phyloP scores from a whole-genome alignment of 2,888 invertebrate species.

The Smittia sp. region DNA sequence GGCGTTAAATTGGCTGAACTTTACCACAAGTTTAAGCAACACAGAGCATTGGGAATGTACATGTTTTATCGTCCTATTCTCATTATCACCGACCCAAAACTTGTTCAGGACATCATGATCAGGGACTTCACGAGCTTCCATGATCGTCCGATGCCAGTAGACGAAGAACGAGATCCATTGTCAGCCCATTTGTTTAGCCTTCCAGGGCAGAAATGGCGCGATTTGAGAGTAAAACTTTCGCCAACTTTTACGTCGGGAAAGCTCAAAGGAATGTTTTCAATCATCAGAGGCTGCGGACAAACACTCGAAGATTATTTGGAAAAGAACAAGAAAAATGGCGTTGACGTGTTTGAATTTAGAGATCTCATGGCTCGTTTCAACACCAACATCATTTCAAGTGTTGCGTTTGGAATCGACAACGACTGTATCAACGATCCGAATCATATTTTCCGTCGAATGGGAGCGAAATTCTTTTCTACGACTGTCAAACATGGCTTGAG shows the following conservation, averaged over 20 bases:
- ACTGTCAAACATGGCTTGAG: slow-evolving; percentile 37
- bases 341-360: slow-evolving; percentile 44
- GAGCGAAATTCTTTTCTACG: slow-evolving; percentile 44
- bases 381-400: slow-evolving; percentile 53
- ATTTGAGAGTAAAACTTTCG: slow-evolving; percentile 58
- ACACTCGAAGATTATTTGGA: slow-evolving; percentile 54
- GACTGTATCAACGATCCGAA: slow-evolving; percentile 50
- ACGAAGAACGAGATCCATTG: slow-evolving; percentile 61
- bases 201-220: slow-evolving; percentile 60
- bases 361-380: slow-evolving; percentile 46
- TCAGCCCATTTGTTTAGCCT: slow-evolving; percentile 61
- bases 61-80: slow-evolving; percentile 62
- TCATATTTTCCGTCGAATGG: slow-evolving; percentile 42
- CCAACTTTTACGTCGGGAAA: slow-evolving; percentile 62
- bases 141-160: slow-evolving; percentile 63
- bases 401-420: slow-evolving; percentile 54
- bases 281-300: slow-evolving; percentile 56
- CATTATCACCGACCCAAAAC: slow-evolving; percentile 61
- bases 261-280: slow-evolving; percentile 59
- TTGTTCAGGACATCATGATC: slow-evolving; percentile 61
- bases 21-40: slow-evolving; percentile 50
- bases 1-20: slow-evolving; percentile 58
- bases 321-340: slow-evolving; percentile 47
- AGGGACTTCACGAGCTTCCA: slow-evolving; percentile 64
- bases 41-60: slow-evolving; percentile 59